A percentile compares a stretch with the other conserved stretches of the same genome.
Evolutionary conservation across 64 coral and sea anemone genomes (phyloP).

Genomic region (Porites australiensis): DNA sequence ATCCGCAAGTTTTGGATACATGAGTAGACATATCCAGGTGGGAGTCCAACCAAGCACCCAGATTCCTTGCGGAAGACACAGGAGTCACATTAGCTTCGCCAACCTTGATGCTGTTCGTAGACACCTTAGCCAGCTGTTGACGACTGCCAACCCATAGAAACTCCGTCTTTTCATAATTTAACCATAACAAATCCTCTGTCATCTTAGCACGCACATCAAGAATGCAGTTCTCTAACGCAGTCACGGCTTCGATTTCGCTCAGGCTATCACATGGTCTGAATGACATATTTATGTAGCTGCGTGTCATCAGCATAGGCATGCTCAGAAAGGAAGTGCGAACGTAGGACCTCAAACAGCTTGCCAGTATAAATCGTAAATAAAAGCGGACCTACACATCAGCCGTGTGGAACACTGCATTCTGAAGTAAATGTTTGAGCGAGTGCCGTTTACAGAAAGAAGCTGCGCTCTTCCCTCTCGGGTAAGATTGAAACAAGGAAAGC

Average conservation of each 20-base stretch:
- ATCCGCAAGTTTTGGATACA: too few relatives aligned
- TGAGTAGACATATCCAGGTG: too few relatives aligned
- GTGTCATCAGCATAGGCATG: slow-evolving; percentile 60
- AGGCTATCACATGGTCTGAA: slow-evolving; percentile 21
- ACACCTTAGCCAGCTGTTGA: too few relatives aligned
- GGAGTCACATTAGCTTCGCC: too few relatives aligned
- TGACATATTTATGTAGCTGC: slow-evolving; percentile 32
- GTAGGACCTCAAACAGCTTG: slow-evolving; percentile 21
- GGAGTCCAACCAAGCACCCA: too few relatives aligned
- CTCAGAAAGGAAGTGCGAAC: slow-evolving; percentile 1
- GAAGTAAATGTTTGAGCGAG: slow-evolving; percentile 25
- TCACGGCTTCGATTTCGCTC: slow-evolving; percentile 21
- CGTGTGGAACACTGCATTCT: slow-evolving; percentile 27
- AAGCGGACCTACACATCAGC: slow-evolving; percentile 25
- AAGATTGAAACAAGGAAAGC: slow-evolving; percentile 11
- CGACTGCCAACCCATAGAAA: too few relatives aligned
- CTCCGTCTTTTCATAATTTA: too few relatives aligned
- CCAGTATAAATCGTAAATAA: slow-evolving; percentile 20
- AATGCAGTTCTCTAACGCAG: slow-evolving; percentile 41
- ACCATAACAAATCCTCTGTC: neutral
- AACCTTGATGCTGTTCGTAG: too few relatives aligned
- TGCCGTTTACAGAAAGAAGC: slow-evolving; percentile 7
- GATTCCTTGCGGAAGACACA: too few relatives aligned
- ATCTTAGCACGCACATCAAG: slow-evolving; percentile 56
- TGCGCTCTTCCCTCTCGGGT: slow-evolving; percentile 29